These are phyloP conservation scores for Meteorus sp. DNA, from an alignment of 1,140 invertebrate genomes.

Conservation along the genomic window DNA sequence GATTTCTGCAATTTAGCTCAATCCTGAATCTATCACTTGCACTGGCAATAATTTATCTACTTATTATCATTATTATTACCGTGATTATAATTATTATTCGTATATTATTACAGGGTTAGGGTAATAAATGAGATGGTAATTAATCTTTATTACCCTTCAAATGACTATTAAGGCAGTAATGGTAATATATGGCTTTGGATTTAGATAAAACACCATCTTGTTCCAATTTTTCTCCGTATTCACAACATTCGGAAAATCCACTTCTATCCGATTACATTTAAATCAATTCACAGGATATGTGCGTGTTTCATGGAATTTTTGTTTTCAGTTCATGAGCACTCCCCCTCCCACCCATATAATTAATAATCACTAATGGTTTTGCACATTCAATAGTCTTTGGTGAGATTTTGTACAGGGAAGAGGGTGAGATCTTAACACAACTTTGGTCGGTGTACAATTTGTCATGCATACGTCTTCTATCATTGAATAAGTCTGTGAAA, in stretches of 20 bases:
- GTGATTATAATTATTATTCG: too few species aligned
- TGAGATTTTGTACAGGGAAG: neutral
- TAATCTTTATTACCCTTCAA: too few species aligned
- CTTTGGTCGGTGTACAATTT: constrained; percentile 21
- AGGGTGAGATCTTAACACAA: neutral
- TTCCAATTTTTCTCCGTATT: constrained; percentile 3
- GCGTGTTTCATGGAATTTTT: constrained; percentile 17
- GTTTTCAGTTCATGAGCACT: neutral
- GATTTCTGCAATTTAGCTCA: too few species aligned
- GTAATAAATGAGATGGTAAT: too few species aligned
- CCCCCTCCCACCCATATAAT: neutral
- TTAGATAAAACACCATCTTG: neutral
- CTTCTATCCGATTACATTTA: neutral
- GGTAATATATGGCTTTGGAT: constrained; percentile 43
- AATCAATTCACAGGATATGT: constrained; percentile 25
- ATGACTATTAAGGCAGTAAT: constrained; percentile 52
- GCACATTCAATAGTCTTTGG: neutral
- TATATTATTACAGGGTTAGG: too few species aligned
- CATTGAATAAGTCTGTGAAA: neutral
- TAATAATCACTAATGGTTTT: neutral
- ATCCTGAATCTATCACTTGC: too few species aligned
- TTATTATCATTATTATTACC: too few species aligned
- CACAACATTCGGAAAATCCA: constrained; percentile 13
- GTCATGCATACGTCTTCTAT: neutral
- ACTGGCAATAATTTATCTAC: too few species aligned